These are phyloP conservation scores for Rhegmatorhina hoffmannsi DNA, from an alignment of 2,113 vertebrate genomes.

Conservation along the genomic window DNA sequence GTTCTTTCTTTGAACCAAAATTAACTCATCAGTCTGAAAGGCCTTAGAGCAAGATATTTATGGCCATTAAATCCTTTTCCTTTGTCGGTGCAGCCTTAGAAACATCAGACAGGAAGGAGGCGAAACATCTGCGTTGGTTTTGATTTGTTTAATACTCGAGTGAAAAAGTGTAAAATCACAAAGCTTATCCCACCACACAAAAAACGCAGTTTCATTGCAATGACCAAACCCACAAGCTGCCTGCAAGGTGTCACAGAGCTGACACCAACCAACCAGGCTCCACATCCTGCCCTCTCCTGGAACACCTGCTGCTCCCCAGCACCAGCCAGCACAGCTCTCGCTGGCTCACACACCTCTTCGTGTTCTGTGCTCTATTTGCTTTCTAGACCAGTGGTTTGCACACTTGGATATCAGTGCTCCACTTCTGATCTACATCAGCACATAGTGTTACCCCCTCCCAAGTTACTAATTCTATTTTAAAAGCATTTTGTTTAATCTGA, in stretches of 20 bases:
- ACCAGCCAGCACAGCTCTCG: neutral
- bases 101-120: neutral
- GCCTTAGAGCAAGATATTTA: neutral
- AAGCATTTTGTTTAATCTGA: conserved; percentile 28
- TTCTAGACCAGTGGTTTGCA: conserved; percentile 34
- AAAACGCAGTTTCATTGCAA: conserved; percentile 34
- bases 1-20: neutral
- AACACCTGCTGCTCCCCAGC: conserved; percentile 65
- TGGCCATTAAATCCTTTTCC: neutral
- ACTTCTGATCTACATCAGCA: conserved; percentile 9
- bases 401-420: conserved; percentile 7
- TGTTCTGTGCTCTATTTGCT: neutral
- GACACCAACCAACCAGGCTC: conserved; percentile 40
- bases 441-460: neutral
- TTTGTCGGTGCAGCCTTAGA: neutral
- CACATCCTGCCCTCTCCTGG: conserved; percentile 57
- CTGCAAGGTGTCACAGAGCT: conserved; percentile 44
- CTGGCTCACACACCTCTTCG: neutral
- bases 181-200: conserved; percentile 57
- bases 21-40: neutral
- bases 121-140: conserved; percentile 26
- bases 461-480: neutral
- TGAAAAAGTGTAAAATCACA: conserved; percentile 73
- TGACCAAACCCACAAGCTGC: conserved; percentile 57
- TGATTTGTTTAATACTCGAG: conserved; percentile 69